A percentile compares a stretch with the other conserved stretches of the same genome.
Evolutionary conservation across 2,888 invertebrate genomes (phyloP).

Genomic region (Digitonthophagus gazella): DNA sequence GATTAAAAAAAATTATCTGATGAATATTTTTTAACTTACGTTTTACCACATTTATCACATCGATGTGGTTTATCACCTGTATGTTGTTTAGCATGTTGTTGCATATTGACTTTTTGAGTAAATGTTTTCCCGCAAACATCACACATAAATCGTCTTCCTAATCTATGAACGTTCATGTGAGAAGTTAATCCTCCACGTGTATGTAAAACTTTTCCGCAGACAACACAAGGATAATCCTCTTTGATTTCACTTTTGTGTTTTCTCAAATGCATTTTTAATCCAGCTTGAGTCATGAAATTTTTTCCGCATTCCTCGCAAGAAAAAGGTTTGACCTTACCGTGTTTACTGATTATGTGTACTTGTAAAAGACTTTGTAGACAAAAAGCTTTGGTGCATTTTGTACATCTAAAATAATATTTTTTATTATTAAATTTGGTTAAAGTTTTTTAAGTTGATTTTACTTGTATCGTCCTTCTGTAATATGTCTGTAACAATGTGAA

Average conservation of each 20-base stretch:
- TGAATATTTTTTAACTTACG: slow-evolving; percentile 38
- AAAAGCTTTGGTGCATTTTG: slow-evolving; percentile 56
- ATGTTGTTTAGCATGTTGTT: slow-evolving; percentile 52
- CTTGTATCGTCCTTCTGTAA: slow-evolving; percentile 58
- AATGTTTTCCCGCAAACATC: slow-evolving; percentile 59
- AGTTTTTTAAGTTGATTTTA: slow-evolving; percentile 37
- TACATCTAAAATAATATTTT: slow-evolving; percentile 49
- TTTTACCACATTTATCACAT: slow-evolving; percentile 55
- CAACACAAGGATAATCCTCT: slow-evolving; percentile 50
- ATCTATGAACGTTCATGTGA: slow-evolving; percentile 51
- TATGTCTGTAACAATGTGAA: slow-evolving; percentile 59
- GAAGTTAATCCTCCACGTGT: slow-evolving; percentile 51
- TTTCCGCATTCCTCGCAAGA: slow-evolving; percentile 50
- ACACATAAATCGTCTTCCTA: slow-evolving; percentile 53
- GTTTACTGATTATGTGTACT: slow-evolving; percentile 55
- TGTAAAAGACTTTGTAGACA: slow-evolving; percentile 56
- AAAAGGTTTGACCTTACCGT: slow-evolving; percentile 51
- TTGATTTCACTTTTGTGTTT: slow-evolving; percentile 50
- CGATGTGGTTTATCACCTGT: slow-evolving; percentile 53
- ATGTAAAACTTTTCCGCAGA: slow-evolving; percentile 52
- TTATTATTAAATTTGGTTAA: not conserved
- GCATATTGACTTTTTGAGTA: slow-evolving; percentile 55
- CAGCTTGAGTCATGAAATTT: slow-evolving; percentile 51
- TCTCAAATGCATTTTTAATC: slow-evolving; percentile 54
- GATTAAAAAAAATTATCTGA: not conserved